These are phyloP conservation scores for Enteromius paludinosus DNA, from an alignment of 2,797 vertebrate genomes.

Conservation along the genomic window DNA sequence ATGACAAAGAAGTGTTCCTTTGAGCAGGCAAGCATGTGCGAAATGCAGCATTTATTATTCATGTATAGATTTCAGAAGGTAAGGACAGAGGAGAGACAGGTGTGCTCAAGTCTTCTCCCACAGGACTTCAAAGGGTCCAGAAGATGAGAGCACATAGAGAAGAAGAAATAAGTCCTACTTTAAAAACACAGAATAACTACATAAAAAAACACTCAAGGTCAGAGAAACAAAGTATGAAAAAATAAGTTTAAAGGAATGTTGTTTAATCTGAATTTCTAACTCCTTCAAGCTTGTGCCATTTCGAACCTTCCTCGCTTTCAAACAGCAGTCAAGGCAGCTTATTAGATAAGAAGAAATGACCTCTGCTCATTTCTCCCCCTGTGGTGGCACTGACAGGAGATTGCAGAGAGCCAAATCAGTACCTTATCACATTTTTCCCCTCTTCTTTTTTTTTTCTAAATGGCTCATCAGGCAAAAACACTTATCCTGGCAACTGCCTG, in stretches of 20 bases:
- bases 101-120: conserved; percentile 57
- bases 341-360: conserved; percentile 57
- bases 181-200: conserved; percentile 55
- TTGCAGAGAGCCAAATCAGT: conserved; percentile 29
- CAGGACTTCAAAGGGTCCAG: conserved; percentile 62
- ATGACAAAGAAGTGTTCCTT: conserved; percentile 66
- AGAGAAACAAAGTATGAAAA: conserved; percentile 32
- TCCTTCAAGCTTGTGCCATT: conserved; percentile 1
- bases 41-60: conserved; percentile 66
- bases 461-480: conserved; percentile 61
- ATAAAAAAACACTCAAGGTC: conserved; percentile 34
- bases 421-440: conserved; percentile 44
- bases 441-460: conserved; percentile 48
- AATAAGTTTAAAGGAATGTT: conserved; percentile 21
- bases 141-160: conserved; percentile 56
- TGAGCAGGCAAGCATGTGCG: conserved; percentile 34
- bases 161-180: conserved; percentile 51
- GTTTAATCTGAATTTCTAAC: conserved; percentile 30
- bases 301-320: neutral
- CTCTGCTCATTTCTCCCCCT: conserved; percentile 41
- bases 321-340: conserved; percentile 50
- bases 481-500: conserved; percentile 48
- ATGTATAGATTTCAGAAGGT: conserved; percentile 70
- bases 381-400: conserved; percentile 39
- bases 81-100: conserved; percentile 60